phyloP scores from a whole-genome alignment of 1,140 invertebrate genomes.

The Anthonomus grandis region DNA sequence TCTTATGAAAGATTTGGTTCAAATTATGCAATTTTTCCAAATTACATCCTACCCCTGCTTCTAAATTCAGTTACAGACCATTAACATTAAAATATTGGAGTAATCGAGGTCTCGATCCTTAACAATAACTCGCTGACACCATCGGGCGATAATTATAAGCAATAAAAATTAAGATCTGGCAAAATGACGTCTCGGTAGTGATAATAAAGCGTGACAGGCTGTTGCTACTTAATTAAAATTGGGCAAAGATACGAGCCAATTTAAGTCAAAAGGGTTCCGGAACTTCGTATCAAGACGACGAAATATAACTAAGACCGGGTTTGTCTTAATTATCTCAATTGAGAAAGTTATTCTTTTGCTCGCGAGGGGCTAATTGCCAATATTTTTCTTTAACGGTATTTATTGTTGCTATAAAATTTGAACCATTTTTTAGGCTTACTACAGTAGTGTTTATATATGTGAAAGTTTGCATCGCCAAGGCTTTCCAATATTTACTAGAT shows the following conservation, averaged over 20 bases:
- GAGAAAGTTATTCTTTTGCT: slow-evolving; percentile 14
- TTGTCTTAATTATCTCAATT: slow-evolving; percentile 26
- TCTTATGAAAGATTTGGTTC: no score
- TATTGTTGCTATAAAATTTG: no score
- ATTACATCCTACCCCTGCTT: neutral
- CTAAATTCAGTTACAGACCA: no score
- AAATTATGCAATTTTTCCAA: neutral
- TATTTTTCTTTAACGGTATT: no score
- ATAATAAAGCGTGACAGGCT: slow-evolving; percentile 28
- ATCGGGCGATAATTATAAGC: slow-evolving; percentile 29
- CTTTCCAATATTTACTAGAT: no score
- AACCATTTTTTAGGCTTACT: no score
- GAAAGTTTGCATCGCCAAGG: no score
- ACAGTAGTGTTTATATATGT: no score
- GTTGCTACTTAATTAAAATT: slow-evolving; percentile 28
- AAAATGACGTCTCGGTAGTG: slow-evolving; percentile 27
- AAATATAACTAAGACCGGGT: slow-evolving; percentile 16
- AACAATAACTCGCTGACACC: slow-evolving; percentile 25
- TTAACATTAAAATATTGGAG: no score
- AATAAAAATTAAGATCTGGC: slow-evolving; percentile 29
- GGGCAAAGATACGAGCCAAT: slow-evolving; percentile 27
- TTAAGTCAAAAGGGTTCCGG: slow-evolving; percentile 27
- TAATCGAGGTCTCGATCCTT: no score
- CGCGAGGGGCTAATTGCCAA: no score
- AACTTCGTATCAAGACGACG: slow-evolving; percentile 15